A percentile compares a stretch with the other conserved stretches of the same genome.
Conservation (phyloP, 2,113 vertebrate species). For the Oncorhynchus keta region DNA sequence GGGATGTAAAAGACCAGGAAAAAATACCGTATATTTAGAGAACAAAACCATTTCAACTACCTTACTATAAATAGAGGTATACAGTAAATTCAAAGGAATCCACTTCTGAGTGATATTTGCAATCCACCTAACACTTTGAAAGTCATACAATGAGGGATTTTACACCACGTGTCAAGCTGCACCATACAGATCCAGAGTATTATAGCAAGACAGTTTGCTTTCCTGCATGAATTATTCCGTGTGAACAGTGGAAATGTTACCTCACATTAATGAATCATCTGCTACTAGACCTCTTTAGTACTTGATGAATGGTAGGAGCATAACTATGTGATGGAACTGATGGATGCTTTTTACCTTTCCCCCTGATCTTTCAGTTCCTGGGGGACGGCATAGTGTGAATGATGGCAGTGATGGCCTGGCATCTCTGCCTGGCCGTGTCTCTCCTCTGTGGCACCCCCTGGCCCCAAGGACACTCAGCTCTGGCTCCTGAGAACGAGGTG, state of each 20-base stretch:
- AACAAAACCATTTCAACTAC: conserved; percentile 45
- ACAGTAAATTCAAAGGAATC: conserved; percentile 45
- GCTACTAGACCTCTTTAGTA: conserved; percentile 50
- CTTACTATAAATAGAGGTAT: conserved; percentile 32
- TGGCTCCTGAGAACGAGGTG: conserved; percentile 75
- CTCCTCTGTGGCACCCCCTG: conserved; percentile 49
- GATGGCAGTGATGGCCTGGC: conserved; percentile 56
- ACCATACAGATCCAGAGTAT: conserved; percentile 60
- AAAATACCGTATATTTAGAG: conserved; percentile 39
- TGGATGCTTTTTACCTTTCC: conserved; percentile 53
- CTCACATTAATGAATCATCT: conserved; percentile 71
- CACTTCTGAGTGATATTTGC: conserved; percentile 61
- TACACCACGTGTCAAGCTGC: conserved; percentile 57
- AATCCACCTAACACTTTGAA: conserved; percentile 65
- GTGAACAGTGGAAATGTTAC: conserved; percentile 69
- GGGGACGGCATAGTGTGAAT: conserved; percentile 25
- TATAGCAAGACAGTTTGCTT: conserved; percentile 63
- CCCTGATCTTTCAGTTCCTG: conserved; percentile 30
- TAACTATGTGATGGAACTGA: conserved; percentile 21
- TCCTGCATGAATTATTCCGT: conserved; percentile 75
- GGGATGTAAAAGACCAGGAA: conserved; percentile 14
- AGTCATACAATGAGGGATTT: conserved; percentile 50
- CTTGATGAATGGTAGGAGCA: conserved; percentile 36
- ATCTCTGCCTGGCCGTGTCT: conserved; percentile 44
- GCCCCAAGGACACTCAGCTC: conserved; percentile 44